Evolutionary conservation across 2,888 invertebrate species (phyloP), one percentile per base, ranked within the genome.

Genomic region (Amiota mariae): DNA sequence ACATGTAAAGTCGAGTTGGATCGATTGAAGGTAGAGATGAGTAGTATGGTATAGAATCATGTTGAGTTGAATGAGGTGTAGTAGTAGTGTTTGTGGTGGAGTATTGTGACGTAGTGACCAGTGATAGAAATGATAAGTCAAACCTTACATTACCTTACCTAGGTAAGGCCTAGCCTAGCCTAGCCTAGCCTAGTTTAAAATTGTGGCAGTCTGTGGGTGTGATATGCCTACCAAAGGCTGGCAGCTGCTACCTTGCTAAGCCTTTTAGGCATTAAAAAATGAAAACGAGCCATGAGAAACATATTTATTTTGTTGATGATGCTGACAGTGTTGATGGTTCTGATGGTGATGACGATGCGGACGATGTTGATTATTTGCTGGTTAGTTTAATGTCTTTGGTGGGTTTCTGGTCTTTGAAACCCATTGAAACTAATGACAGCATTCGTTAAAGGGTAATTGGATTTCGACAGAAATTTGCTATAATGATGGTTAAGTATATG

Each of bases 221-320:
- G 59, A 12, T 59, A 20, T 6, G 6, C 8, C 36, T 2, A 68
- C 11, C 67, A 68, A 68, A 67, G 13, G 48, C 24, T 51, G 24
- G 36, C 67, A 68, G 67, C 66, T 67, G 66, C 66, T 67, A 67
- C 49, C 12, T 46, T 67, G 13, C 20, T 18, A 36, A 24, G 13
- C 36, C 63, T 63, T 8, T 36, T 36, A 63, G 36, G 36, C 36
- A 20, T 9, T 46, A n/a, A 63, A 63, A 63, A 63, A 11, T 15
- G 63, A 18, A 13, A 36, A 15, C 13, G 12, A 9, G 67, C 9
- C 13, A 24, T 63, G 36, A 8, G 8, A 48, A 66, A 66, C 66
- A 24, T 66, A 49, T 66, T 67, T 67, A 51, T 51, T 67, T 68
- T 68, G 54, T 51, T 68, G 24, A 68, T 54, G 67, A 63, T 15